Percentiles rank a stretch among this genome's conserved stretches.
Conservation (phyloP, 1,140 invertebrate species). For the Oscheius sp. region DNA sequence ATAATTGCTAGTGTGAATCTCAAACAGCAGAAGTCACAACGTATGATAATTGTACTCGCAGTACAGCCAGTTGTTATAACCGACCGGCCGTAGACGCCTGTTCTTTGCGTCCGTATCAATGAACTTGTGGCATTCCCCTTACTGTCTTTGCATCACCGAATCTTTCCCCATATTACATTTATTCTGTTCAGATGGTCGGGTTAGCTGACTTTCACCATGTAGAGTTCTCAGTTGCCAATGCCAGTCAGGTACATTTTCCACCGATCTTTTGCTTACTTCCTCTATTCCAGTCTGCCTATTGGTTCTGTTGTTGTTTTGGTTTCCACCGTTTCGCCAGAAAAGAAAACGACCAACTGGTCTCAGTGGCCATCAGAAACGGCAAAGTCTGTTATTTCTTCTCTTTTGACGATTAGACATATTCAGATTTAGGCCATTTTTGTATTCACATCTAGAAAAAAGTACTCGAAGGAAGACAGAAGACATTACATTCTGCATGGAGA, state of each 20-base stretch:
- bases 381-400: conserved; percentile 91
- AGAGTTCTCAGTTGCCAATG: conserved; percentile 22
- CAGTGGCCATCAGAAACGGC: conserved; percentile 84
- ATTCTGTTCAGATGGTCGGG: background rate
- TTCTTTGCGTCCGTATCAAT: too few species aligned
- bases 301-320: conserved; percentile 83
- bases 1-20: too few species aligned
- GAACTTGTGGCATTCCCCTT: too few species aligned
- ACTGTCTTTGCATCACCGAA: too few species aligned
- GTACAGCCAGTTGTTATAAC: too few species aligned
- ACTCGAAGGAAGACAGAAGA: conserved; percentile 73
- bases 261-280: too few species aligned
- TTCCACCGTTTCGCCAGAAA: conserved; percentile 86
- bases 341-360: conserved; percentile 81
- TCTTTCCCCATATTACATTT: too few species aligned
- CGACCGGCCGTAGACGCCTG: too few species aligned
- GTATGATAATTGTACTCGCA: too few species aligned
- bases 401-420: conserved; percentile 13
- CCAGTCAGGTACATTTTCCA: too few species aligned
- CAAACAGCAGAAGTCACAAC: too few species aligned
- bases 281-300: conserved; percentile 89
- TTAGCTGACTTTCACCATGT: conserved; percentile 14
- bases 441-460: conserved; percentile 78
- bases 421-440: conserved; percentile 79
- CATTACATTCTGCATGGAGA: conserved; percentile 87